Base-by-base conservation (phyloP, 2,113 vertebrate genomes). In the Melanerpes aurifrons region DNA sequence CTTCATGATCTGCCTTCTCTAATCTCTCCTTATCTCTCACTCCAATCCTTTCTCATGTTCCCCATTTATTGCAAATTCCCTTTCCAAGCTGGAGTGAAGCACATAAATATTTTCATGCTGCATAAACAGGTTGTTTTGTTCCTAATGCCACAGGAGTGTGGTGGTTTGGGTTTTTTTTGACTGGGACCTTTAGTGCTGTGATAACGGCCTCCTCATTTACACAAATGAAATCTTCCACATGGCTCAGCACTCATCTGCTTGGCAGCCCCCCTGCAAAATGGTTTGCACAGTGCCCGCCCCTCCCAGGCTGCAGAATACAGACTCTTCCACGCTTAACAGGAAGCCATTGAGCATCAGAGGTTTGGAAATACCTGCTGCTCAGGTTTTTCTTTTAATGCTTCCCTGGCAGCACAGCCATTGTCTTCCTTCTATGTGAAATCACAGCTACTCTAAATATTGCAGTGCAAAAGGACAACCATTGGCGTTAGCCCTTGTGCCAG, bases 101-200 rank as follows among this genome's bases (percentile, higher is more conserved):
- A 81, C 82, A 89, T 92, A 94, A 93, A 94, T 95, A 94, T 93
- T 94, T 94, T 85, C 91, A 71, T 90, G 76, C 90, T 94, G 94
- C 89, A 94, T 94, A 94, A 95, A 94, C 77, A 92, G 91, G 80
- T 90, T 94, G 94, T 86, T 96, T 96, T 95, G 89, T 93, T 89
- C 93, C 94, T 92, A 91, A 94, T 96, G 85, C 79, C 89, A 94
- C 28, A 43, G 63, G 73, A 92, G 54, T 58, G 47, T 48, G 7
- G 14, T 45, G 47, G 7, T 48, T 48, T 24, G 22, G 19, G 19
- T 50, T 21, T 21, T 12, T 40, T 74, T 25, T 4, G 87, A 73
- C 67, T 62, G 81, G 77, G 91, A 91, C 87, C 93, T 95, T 96
- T 90, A 94, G 82, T 69, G 74, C 92, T 69, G 83, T 82, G 95